Evolutionary conservation across 2,797 vertebrate genomes (phyloP).

Genomic region (Serranus cabrilla): DNA sequence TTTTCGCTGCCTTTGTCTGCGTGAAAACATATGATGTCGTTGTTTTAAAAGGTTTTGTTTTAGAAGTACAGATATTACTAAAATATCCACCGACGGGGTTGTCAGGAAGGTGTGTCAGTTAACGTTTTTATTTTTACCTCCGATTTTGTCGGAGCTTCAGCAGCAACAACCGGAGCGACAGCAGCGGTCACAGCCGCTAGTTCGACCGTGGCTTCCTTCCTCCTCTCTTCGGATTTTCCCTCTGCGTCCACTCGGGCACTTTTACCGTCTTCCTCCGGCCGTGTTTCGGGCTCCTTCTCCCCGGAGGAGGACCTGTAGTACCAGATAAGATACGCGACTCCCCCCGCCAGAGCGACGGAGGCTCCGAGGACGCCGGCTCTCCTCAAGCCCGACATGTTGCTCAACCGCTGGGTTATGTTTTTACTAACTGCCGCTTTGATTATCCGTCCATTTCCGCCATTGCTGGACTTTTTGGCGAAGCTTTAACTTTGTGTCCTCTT

Average conservation of each 20-base stretch:
- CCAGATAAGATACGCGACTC: conserved; percentile 80
- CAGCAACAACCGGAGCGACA: neutral
- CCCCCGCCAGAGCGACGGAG: conserved; percentile 76
- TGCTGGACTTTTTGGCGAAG: neutral
- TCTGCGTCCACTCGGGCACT: neutral
- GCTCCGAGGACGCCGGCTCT: conserved; percentile 72
- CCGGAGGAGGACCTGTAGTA: conserved; percentile 50
- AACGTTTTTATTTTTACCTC: conserved; percentile 33
- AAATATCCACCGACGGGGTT: neutral
- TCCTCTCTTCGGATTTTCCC: neutral
- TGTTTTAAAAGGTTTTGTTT: no score
- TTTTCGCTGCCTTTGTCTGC: neutral
- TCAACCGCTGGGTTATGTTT: neutral
- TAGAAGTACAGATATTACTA: neutral
- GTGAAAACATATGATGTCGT: neutral
- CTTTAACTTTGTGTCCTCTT: neutral
- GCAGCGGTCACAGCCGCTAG: neutral
- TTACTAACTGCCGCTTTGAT: neutral
- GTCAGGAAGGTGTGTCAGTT: conserved; percentile 8
- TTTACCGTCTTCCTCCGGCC: neutral
- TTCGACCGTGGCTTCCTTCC: neutral
- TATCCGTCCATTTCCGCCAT: conserved; percentile 14
- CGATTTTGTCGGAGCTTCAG: neutral
- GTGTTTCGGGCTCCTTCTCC: neutral
- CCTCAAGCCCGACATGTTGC: conserved; percentile 74